These are phyloP conservation scores for Lampropteryx suffumata DNA, from an alignment of 2,888 invertebrate genomes.

Conservation along the genomic window DNA sequence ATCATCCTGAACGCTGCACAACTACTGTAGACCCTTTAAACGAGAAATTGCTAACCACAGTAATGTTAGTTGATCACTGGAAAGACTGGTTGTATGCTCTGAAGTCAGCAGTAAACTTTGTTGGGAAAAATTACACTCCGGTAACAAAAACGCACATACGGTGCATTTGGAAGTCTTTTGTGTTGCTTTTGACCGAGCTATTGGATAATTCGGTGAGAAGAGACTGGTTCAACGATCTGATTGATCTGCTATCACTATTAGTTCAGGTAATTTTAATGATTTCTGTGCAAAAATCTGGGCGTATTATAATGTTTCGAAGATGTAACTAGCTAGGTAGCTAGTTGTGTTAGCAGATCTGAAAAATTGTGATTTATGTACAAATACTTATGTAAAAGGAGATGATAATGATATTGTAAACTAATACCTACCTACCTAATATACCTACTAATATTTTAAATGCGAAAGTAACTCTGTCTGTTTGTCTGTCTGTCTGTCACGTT, in stretches of 20 bases:
- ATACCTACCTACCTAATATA: no score
- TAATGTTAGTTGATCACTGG: conserved; percentile 53
- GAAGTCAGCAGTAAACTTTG: conserved; percentile 45
- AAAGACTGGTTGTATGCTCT: conserved; percentile 57
- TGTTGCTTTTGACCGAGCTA: conserved; percentile 53
- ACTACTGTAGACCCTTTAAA: conserved; percentile 47
- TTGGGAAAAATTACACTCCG: conserved; percentile 34
- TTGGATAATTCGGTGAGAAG: conserved; percentile 54
- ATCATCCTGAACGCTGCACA: conserved; percentile 53
- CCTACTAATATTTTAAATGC: no score
- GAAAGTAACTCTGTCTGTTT: no score
- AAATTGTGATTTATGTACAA: no score
- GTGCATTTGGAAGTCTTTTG: conserved; percentile 67
- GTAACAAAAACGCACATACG: conserved; percentile 43
- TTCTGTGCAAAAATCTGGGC: no score
- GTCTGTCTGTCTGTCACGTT: no score
- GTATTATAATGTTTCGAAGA: no score
- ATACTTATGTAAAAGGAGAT: no score
- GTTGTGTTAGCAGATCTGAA: no score
- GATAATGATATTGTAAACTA: no score
- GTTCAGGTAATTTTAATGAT: conserved; percentile 48
- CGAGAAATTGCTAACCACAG: conserved; percentile 48
- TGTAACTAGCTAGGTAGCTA: no score
- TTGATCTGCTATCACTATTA: conserved; percentile 44
- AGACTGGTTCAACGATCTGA: conserved; percentile 54